Base-by-base conservation (phyloP, 2,797 vertebrate genomes). In the Typhlichthys subterraneus region DNA sequence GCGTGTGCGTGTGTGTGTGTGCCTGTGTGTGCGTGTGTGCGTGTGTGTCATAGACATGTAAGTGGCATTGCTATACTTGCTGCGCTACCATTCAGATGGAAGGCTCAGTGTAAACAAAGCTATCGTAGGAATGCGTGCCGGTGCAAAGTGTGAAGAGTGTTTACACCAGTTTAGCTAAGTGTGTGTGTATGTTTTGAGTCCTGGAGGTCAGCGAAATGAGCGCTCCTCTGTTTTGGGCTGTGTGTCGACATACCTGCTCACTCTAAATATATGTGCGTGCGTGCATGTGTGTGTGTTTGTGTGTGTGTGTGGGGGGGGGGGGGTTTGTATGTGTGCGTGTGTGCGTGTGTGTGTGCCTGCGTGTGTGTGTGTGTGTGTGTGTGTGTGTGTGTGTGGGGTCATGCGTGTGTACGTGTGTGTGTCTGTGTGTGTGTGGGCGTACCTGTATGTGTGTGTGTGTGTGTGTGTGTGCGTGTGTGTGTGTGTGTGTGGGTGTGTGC, bases 101-200 rank as follows among this genome's bases (percentile, higher is more conserved):
- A 33, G 7, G 33, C 33, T 7, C 4, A 7, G 33, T 33, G 33
- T 33, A 33, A 33, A 33, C 33, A 33, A 2, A 33, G 33, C 33
- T 33, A 33, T 33, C 7, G 33, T 33, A 33, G 33, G 33, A 33
- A 33, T 5, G 33, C 33, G 33, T 33, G 7, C 7, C 33, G 7
- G 33, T 7, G 33, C 33, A 33, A 19, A 7, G 33, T 33, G 33
- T 33, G 31, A 33, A 33, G 31, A 4, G 31, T 33, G 31, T 33
- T 33, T 33, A 33, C 33, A 33, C 33, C 33, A 17, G 49, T 51
- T 9, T 57, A 8, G 0, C 79, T 83, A 79, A 83, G 52, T 77
- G 72, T 53, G 12, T 77, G 60, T 80, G 62, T 80, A 75, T 73
- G 75, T 83, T 69, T 71, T 71, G 66, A 72, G 73, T 65, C 76